A percentile compares a stretch with the other conserved stretches of the same genome.
Conservation (phyloP, 2,888 invertebrate genomes). For the Coecobrya sp. region DNA sequence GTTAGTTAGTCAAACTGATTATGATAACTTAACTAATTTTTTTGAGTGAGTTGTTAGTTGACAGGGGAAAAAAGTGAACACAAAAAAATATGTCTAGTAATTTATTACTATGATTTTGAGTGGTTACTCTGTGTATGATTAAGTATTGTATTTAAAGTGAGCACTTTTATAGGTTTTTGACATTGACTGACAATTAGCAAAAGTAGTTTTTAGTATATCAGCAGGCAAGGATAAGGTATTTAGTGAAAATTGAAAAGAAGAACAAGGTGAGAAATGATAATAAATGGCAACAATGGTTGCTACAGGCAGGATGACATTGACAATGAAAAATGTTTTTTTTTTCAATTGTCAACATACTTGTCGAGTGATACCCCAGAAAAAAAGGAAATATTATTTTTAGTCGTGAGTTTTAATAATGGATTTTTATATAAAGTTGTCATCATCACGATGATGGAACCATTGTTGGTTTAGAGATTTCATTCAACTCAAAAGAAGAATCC, state of each 20-base stretch:
- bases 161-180: constrained; percentile 10
- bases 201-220: too few relatives aligned
- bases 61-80: background rate
- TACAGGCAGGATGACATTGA: background rate
- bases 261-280: background rate
- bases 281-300: background rate
- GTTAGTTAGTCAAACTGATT: background rate
- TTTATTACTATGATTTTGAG: too few relatives aligned
- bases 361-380: background rate
- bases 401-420: background rate
- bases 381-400: background rate
- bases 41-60: too few relatives aligned
- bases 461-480: background rate
- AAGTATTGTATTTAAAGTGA: background rate
- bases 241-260: background rate
- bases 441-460: background rate
- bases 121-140: background rate
- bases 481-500: background rate
- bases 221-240: background rate
- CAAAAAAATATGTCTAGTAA: background rate
- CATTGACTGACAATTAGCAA: constrained; percentile 50
- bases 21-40: background rate
- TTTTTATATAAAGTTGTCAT: background rate
- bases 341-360: background rate
- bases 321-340: background rate